Percentiles rank a stretch among this genome's conserved stretches.
Conservation (phyloP, 2,888 invertebrate species). For the Phortica okadai region DNA sequence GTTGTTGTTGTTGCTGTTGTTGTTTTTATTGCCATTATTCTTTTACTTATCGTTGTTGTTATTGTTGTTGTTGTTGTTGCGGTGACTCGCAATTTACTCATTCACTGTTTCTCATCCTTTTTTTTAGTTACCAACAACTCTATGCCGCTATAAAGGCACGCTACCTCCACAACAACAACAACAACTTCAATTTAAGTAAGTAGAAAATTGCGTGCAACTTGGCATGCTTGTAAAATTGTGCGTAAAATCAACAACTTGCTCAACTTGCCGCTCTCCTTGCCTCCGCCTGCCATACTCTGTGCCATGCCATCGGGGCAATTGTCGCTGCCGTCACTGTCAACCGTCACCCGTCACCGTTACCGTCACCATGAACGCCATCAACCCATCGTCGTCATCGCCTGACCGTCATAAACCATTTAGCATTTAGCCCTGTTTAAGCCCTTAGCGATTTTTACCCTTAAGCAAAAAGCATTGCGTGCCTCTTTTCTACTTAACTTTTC, state of each 20-base stretch:
- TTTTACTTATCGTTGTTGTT: slow-evolving; percentile 19
- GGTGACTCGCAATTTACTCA: slow-evolving; percentile 2
- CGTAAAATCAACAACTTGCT: slow-evolving; percentile 63
- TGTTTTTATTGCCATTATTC: slow-evolving; percentile 7
- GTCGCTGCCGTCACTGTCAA: no score
- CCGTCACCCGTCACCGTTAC: no score
- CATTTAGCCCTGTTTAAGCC: neutral
- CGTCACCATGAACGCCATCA: neutral
- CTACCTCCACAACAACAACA: neutral
- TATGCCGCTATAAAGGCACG: slow-evolving; percentile 28
- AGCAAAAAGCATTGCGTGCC: slow-evolving; percentile 57
- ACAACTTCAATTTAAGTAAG: slow-evolving; percentile 52
- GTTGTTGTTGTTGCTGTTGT: slow-evolving; percentile 7
- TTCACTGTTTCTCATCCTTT: neutral
- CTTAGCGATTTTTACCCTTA: neutral
- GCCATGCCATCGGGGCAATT: no score
- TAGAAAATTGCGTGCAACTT: slow-evolving; percentile 65
- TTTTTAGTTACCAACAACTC: neutral
- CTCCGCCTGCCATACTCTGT: no score
- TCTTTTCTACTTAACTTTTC: slow-evolving; percentile 26
- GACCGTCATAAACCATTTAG: slow-evolving; percentile 10
- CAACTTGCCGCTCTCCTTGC: neutral
- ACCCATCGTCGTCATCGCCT: neutral
- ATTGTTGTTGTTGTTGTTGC: neutral
- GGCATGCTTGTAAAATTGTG: slow-evolving; percentile 65